A percentile compares a stretch with the other conserved stretches of the same genome.
These are phyloP conservation scores for Amaurobius ferox DNA, from an alignment of 2,888 invertebrate species.

Conservation along the genomic window DNA sequence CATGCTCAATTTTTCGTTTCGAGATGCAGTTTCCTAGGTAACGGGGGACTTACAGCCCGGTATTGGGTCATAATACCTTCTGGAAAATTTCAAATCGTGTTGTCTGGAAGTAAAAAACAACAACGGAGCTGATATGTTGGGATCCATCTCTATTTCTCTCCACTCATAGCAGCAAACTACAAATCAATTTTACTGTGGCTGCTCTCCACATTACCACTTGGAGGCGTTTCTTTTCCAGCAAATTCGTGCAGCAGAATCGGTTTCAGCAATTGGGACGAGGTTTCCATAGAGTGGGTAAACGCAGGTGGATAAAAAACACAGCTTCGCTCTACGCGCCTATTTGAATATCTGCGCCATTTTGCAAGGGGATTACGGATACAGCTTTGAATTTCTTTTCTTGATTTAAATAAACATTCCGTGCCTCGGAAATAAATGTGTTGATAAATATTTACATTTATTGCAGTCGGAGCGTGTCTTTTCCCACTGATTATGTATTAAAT, in stretches of 20 bases:
- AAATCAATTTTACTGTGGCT: background rate
- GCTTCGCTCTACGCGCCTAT: background rate
- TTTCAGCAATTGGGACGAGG: background rate
- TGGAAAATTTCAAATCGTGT: conserved; percentile 30
- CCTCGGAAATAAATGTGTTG: no score
- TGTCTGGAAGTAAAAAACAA: conserved; percentile 1
- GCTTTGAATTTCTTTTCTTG: no score
- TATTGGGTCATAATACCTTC: conserved; percentile 43
- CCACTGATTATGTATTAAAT: no score
- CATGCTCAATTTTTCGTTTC: conserved; percentile 51
- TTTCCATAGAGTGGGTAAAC: background rate
- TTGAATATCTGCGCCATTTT: background rate
- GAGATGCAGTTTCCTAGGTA: conserved; percentile 53
- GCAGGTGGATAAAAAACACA: background rate
- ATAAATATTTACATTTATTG: no score
- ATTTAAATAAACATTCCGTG: no score
- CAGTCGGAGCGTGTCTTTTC: no score
- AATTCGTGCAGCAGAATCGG: background rate
- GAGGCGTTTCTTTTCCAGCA: background rate
- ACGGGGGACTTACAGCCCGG: conserved; percentile 22
- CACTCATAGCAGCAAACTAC: background rate
- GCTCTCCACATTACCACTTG: background rate
- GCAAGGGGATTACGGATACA: no score
- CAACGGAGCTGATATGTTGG: conserved; percentile 2
- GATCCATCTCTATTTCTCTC: background rate